Evolutionary conservation across 2,888 invertebrate genomes (phyloP).

Genomic region (Meteorus cinctellus): DNA sequence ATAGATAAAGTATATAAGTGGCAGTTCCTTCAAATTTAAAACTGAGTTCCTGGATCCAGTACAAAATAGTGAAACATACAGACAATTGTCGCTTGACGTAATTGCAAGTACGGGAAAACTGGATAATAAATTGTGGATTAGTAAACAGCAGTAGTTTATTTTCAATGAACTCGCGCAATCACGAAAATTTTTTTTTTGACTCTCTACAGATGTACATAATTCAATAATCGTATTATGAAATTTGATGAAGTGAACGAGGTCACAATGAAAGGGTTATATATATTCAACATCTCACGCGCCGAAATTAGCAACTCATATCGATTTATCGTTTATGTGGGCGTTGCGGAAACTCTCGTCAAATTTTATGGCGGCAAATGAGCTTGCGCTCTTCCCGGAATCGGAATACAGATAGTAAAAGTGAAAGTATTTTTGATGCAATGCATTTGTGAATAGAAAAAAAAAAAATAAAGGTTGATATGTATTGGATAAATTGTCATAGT

Average conservation of each 20-base stretch:
- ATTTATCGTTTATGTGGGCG: constrained; percentile 20
- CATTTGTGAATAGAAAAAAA: too few relatives aligned
- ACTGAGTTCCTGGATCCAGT: constrained; percentile 33
- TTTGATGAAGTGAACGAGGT: constrained; percentile 54
- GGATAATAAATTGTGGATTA: too few relatives aligned
- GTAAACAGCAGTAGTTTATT: too few relatives aligned
- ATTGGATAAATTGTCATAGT: too few relatives aligned
- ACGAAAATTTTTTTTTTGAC: neutral
- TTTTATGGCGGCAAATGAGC: constrained; percentile 3
- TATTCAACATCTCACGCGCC: constrained; percentile 11
- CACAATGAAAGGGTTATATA: neutral
- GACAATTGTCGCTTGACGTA: too few relatives aligned
- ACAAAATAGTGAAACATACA: too few relatives aligned
- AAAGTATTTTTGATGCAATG: too few relatives aligned
- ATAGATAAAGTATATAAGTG: constrained; percentile 50
- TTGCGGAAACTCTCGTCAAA: constrained; percentile 15
- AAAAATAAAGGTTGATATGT: too few relatives aligned
- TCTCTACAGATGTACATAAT: neutral
- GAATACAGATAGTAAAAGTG: too few relatives aligned
- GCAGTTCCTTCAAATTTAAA: constrained; percentile 64
- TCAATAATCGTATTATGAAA: neutral
- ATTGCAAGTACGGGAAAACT: too few relatives aligned
- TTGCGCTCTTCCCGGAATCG: neutral
- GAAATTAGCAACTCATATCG: constrained; percentile 33
- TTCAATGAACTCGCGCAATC: too few relatives aligned